phyloP scores from a whole-genome alignment of 2,797 vertebrate species.

The Gila robusta region DNA sequence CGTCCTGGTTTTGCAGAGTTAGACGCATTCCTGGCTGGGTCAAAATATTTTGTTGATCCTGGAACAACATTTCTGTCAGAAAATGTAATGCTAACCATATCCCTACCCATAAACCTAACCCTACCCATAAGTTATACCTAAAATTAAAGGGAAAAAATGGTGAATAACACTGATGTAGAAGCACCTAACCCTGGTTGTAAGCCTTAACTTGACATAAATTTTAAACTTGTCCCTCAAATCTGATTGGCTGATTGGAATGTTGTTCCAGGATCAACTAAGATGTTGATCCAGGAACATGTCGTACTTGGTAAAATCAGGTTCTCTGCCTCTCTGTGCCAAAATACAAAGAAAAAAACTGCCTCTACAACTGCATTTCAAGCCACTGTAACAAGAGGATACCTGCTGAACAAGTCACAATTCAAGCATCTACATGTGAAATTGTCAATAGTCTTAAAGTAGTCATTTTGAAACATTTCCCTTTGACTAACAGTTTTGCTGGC shows the following conservation, averaged over 20 bases:
- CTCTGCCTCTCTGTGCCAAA: neutral
- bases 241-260: neutral
- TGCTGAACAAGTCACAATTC: neutral
- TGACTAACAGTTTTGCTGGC: constrained; percentile 59
- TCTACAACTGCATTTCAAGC: neutral
- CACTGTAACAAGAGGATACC: neutral
- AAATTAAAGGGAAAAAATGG: neutral
- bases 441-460: neutral
- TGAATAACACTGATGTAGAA: too few species aligned
- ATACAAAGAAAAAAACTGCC: neutral
- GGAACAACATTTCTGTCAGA: neutral
- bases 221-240: neutral
- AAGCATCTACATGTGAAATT: neutral
- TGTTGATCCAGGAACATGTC: neutral
- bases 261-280: neutral
- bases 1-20: neutral
- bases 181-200: neutral
- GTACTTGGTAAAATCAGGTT: neutral
- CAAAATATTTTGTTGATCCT: neutral
- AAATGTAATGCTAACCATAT: too few species aligned
- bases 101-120: neutral
- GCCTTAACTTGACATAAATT: neutral
- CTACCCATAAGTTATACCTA: neutral
- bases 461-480: constrained; percentile 40
- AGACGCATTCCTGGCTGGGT: neutral